Conservation (phyloP, 2,888 invertebrate species). For the Galeruca laticollis region DNA sequence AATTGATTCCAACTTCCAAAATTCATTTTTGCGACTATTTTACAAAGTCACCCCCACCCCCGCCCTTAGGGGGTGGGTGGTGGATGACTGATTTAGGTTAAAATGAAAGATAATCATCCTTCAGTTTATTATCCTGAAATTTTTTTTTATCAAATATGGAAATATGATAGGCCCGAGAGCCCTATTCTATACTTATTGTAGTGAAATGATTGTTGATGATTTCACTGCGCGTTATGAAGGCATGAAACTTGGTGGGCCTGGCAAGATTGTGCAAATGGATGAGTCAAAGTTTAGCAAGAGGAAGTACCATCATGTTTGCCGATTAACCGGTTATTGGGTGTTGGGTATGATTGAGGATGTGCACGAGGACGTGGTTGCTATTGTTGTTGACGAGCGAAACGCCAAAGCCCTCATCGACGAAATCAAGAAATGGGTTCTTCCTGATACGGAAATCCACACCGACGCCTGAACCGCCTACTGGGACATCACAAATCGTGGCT, state of each 20-base stretch:
- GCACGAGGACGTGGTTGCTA: constrained; percentile 4
- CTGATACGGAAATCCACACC: constrained; percentile 11
- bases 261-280: constrained; percentile 14
- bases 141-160: no score
- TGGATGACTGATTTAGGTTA: no score
- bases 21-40: no score
- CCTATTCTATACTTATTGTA: background rate
- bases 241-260: constrained; percentile 11
- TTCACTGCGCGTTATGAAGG: background rate
- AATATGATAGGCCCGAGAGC: no score
- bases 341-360: constrained; percentile 18
- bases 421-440: background rate
- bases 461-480: constrained; percentile 1
- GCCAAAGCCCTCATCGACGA: background rate
- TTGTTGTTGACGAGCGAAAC: background rate
- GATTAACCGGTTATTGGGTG: constrained; percentile 12
- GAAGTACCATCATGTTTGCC: constrained; percentile 12
- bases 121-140: no score
- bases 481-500: background rate
- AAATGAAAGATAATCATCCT: no score
- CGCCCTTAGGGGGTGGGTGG: no score
- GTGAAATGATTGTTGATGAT: background rate
- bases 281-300: background rate
- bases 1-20: no score
- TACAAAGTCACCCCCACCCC: no score